Evolutionary conservation across 92 coral and sea anemone genomes (phyloP).

Genomic region (Diadumene lineata): DNA sequence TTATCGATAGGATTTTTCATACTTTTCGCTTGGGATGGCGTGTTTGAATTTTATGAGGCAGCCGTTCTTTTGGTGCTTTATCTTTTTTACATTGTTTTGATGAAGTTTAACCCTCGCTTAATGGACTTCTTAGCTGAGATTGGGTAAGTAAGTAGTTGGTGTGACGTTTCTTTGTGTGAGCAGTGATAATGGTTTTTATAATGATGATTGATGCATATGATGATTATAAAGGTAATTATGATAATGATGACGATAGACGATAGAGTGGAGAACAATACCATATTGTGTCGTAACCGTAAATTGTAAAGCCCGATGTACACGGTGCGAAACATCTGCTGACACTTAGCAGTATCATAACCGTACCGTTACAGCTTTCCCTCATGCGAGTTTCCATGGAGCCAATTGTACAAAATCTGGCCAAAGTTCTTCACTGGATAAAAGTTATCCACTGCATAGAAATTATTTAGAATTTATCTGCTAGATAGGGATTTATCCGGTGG

Average conservation of each 20-base stretch:
- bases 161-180: not conserved
- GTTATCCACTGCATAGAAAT: too few species aligned
- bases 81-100: slow-evolving; percentile 77
- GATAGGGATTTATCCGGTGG: too few species aligned
- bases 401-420: too few species aligned
- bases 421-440: too few species aligned
- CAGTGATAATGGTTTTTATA: not conserved
- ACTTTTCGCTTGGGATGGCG: slow-evolving; percentile 94
- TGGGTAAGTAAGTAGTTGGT: slow-evolving; percentile 57
- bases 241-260: not conserved
- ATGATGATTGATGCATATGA: not conserved
- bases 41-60: slow-evolving; percentile 87
- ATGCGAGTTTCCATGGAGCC: too few species aligned
- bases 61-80: slow-evolving; percentile 73
- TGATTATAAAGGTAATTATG: not conserved
- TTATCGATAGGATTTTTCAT: slow-evolving; percentile 82
- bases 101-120: slow-evolving; percentile 86
- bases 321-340: too few species aligned
- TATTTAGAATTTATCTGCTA: too few species aligned
- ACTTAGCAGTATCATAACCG: too few species aligned
- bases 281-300: too few species aligned
- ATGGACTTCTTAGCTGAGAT: slow-evolving; percentile 77
- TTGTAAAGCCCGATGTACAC: too few species aligned
- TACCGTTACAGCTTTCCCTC: too few species aligned
- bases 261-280: too few species aligned